Evolutionary conservation across 1,140 invertebrate genomes (phyloP), one percentile per base, ranked within the genome.

Genomic region (Drosophila arizonae): DNA sequence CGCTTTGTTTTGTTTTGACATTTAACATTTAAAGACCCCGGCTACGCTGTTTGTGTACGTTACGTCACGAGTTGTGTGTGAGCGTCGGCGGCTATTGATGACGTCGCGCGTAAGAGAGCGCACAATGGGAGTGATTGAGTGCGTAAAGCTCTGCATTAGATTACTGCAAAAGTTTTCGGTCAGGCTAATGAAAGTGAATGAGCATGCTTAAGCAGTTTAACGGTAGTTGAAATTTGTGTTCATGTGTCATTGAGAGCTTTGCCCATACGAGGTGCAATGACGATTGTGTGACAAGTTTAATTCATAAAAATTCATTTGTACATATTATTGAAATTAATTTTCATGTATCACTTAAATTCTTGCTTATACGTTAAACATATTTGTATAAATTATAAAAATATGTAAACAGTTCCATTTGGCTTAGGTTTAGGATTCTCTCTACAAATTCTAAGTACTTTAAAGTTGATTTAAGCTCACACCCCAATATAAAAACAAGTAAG

Each of bases 1-100:
- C 5, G 10, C 57, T 70, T 41, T 48, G 72, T 81, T 80, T 80
- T 80, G 78, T 81, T 80, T 81, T 78, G 68, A 66, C 75, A 77
- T 77, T 76, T 76, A 64, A 46, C 61, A 36, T 57, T 61, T 58
- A 8, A 58, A 46, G 15, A n/a, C 24, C 13, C 1, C 43, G 26
- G 43, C 17, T 46, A 30, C 30, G 41, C 45, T 57, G 33, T 69
- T 67, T 33, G 58, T 52, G 21, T 21, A 46, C 30, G 39, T 73
- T 62, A 57, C 71, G 71, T 73, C 71, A 73, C 41, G 39, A 55
- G 6, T 61, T 55, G 30, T 15, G 9, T 33, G n/a, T 39, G 54
- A 64, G 60, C 6, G 4, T 24, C 67, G 41, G 33, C 67, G 41
- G 41, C 67, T 33, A 24, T 52, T 46, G 70, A 56, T 73, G 71